Evolutionary conservation across 37 sponge, comb jelly and placozoan genomes (phyloP), one percentile per base, ranked within the genome.

Genomic region (Ephydatia muelleri): DNA sequence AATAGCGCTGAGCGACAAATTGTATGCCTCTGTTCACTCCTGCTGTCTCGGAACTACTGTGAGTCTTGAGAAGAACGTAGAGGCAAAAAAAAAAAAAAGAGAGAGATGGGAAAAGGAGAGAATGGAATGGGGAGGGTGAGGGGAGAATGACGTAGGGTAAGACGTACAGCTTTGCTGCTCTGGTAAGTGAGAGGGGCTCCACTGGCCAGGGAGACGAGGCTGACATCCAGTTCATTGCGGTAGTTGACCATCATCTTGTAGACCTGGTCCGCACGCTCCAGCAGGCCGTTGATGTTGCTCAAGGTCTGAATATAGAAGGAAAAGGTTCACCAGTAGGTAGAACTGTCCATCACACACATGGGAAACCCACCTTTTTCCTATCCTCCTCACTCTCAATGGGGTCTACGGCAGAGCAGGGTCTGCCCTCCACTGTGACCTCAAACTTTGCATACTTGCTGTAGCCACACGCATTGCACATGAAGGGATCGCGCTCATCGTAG

Each of bases 401-500:
- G 40, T 97, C 97, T 19, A 97, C 93, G 43, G 95, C 89, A 35
- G 95, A 87, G 77, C 93, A 92, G 2, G 91, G 68, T 79, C 78
- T 86, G 57, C 78, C 87, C 57, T 81, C 79, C 34, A 95, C 57
- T 21, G 67, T 32, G 32, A 84, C 81, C 31, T 97, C 97, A 88
- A 97, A 97, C 80, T 89, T 91, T 72, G 95, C 97, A 72, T 92
- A 97, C 86, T 97, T 97, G 82, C 91, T 88, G 87, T 85, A 92
- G 39, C 97, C 97, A 88, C 97, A 97, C 4, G 93, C 82, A 72
- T 89, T 97, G 64, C 97, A 97, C 35, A 97, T 89, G 85, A 97
- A 97, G 22, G 97, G 97, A 82, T 97, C 97, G 76, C 89, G 89
- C 74, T 97, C 97, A 79, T 97, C 97, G 83, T 97, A 97, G 75